Conservation (phyloP, 2,888 invertebrate species). For the Tholera decimalis region DNA sequence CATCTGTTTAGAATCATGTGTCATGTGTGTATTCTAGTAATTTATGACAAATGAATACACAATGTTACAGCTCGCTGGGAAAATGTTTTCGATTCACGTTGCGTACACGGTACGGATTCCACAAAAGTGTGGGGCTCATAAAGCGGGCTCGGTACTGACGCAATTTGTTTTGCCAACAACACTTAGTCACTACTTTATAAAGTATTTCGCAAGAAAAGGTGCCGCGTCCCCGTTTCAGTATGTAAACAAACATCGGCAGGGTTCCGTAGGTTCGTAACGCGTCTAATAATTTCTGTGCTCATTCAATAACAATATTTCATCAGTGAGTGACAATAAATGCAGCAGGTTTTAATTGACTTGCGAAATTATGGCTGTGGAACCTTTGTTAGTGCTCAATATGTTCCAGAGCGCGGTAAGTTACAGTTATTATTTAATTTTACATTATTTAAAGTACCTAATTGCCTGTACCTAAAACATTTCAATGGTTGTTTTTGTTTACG, state of each 20-base stretch:
- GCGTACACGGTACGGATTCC: slow-evolving; percentile 39
- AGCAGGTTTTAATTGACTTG: slow-evolving; percentile 19
- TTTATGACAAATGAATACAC: slow-evolving; percentile 24
- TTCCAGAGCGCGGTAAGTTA: slow-evolving; percentile 52
- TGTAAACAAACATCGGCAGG: slow-evolving; percentile 79
- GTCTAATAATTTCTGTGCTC: slow-evolving; percentile 37
- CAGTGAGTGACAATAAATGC: slow-evolving; percentile 42
- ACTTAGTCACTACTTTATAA: slow-evolving; percentile 81
- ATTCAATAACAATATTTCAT: slow-evolving; percentile 26
- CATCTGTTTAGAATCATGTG: slow-evolving; percentile 13
- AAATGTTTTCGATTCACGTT: slow-evolving; percentile 43
- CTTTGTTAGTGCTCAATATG: slow-evolving; percentile 46
- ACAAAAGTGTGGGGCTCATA: slow-evolving; percentile 54
- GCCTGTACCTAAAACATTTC: not conserved
- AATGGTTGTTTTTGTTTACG: slow-evolving; percentile 4
- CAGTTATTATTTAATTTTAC: not conserved
- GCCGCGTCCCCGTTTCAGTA: slow-evolving; percentile 81
- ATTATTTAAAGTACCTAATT: not conserved
- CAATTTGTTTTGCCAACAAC: slow-evolving; percentile 86
- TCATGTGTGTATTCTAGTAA: slow-evolving; percentile 26
- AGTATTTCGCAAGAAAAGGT: slow-evolving; percentile 85
- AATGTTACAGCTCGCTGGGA: slow-evolving; percentile 22
- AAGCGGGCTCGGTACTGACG: slow-evolving; percentile 73
- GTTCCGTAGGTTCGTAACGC: slow-evolving; percentile 55
- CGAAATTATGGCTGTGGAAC: slow-evolving; percentile 48